Conservation (phyloP, 2,888 invertebrate species). For the Galerucella pusilla region DNA sequence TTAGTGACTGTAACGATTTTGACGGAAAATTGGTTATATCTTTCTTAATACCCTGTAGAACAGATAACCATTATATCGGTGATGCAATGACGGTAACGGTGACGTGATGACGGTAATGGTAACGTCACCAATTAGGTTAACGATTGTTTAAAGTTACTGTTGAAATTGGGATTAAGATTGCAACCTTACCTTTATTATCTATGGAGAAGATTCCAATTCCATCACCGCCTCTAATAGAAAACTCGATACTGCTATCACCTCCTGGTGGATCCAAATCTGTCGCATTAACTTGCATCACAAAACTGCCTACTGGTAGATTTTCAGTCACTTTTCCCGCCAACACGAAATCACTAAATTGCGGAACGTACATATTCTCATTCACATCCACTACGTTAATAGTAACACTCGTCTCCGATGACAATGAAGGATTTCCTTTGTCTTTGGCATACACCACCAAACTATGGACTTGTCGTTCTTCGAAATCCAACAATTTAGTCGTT, state of each 20-base stretch:
- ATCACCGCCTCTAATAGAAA: constrained; percentile 88
- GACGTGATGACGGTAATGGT: no score
- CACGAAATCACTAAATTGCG: constrained; percentile 85
- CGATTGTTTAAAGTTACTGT: no score
- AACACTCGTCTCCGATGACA: constrained; percentile 83
- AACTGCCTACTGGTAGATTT: constrained; percentile 81
- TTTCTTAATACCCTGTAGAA: no score
- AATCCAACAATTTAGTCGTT: constrained; percentile 83
- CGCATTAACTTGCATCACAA: constrained; percentile 82
- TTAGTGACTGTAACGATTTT: no score
- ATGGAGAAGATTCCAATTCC: constrained; percentile 94
- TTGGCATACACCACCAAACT: constrained; percentile 86
- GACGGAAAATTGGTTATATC: no score
- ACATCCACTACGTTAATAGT: constrained; percentile 92
- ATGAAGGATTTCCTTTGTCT: constrained; percentile 85
- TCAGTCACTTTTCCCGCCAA: constrained; percentile 80
- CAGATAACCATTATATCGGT: no score
- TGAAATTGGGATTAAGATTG: not conserved
- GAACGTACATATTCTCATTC: constrained; percentile 90
- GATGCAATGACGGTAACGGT: no score
- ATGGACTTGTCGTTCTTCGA: constrained; percentile 89
- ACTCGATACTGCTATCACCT: constrained; percentile 84
- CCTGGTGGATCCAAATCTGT: constrained; percentile 84
- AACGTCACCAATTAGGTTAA: no score
- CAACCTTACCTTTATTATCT: constrained; percentile 81